Base-by-base conservation (phyloP, 2,113 vertebrate genomes). In the human region DNA sequence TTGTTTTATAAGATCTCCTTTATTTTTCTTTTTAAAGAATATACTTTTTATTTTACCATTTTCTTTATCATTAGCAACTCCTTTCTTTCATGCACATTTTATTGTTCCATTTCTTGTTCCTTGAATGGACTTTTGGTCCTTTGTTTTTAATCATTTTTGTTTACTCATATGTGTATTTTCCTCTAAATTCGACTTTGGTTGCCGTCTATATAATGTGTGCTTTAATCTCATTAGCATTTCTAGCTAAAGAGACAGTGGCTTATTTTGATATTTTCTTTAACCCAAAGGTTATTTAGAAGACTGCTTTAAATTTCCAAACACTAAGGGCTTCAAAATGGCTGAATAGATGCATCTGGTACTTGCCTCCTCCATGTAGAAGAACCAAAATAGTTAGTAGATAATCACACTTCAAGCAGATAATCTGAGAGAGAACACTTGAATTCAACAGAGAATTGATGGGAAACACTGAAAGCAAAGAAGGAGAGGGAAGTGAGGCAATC, bases 231-330 rank as follows among this genome's bases (percentile, higher is more conserved):
- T 82, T 78, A 57, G 23, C 27, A 40, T 79, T 95, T 45, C n/a
- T 61, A 57, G n/a, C 52, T 94, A 61, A 90, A 73, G 55, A 80
- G 32, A 82, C 8, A n/a, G 18, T 93, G 48, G 64, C 90, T 90
- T 68, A 38, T 70, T 96, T 85, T 87, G 22, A 50, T 59, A 1
- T 89, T 89, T 96, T 76, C 50, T 38, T 80, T 90, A 95, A 84
- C 25, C 4, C 13, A 32, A 32, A 22, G 68, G 35, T 45, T 93
- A 72, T 87, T 88, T 93, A 84, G 32, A 90, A 90, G 23, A 82
- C 23, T 35, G n/a, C 72, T 96, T 93, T 93, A 43, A 66, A 75
- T 88, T 88, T 97, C 81, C 30, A 68, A 59, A 66, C 14, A 16
- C 64, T 66, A 66, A 27, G 64, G 64, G 27, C 30, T 66, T 66